Evolutionary conservation across 2,888 invertebrate species (phyloP).

Genomic region (Machimus rusticus): DNA sequence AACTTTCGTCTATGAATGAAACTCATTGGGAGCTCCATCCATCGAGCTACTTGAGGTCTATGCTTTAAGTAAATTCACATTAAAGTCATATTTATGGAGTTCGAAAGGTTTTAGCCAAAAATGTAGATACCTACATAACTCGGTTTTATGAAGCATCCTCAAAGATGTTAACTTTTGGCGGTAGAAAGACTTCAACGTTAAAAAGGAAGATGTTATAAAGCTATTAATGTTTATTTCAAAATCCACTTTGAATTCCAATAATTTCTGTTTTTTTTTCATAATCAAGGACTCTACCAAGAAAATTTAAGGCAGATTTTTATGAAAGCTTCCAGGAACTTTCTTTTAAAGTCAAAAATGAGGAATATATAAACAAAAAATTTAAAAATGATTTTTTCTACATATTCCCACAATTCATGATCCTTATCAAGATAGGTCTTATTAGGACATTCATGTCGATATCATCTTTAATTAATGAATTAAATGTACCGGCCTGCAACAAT

Average conservation of each 20-base stretch:
- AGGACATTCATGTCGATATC: background rate
- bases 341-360: no score
- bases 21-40: background rate
- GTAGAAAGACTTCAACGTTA: background rate
- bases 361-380: no score
- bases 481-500: background rate
- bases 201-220: background rate
- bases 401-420: background rate
- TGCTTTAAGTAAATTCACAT: background rate
- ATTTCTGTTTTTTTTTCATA: no score
- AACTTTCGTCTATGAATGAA: background rate
- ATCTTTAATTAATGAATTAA: background rate
- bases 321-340: no score
- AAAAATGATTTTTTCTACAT: no score
- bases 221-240: no score
- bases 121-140: background rate
- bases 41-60: background rate
- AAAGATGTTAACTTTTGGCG: background rate
- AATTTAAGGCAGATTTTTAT: no score
- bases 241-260: no score
- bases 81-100: background rate
- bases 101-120: background rate
- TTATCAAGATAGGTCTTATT: background rate
- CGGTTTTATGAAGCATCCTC: background rate
- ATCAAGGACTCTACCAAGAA: no score